Evolutionary conservation across 2,888 invertebrate genomes (phyloP).

Genomic region (Phymatocera aterrima): DNA sequence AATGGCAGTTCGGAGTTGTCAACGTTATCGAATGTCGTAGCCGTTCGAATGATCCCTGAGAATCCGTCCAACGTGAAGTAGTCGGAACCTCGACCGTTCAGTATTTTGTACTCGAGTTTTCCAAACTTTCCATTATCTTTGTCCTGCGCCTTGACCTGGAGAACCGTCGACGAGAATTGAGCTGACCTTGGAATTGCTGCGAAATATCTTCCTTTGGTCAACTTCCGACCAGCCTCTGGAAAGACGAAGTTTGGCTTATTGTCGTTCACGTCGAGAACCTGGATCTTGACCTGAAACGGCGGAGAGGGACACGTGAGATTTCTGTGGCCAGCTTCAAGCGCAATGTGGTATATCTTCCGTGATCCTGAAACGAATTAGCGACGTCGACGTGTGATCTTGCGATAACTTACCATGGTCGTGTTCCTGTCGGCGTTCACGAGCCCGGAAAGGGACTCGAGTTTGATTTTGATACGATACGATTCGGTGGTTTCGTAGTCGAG

Average conservation of each 20-base stretch:
- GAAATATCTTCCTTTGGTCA: slow-evolving; percentile 84
- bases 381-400: not conserved
- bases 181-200: slow-evolving; percentile 86
- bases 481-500: slow-evolving; percentile 88
- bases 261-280: slow-evolving; percentile 92
- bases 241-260: slow-evolving; percentile 90
- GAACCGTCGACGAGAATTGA: slow-evolving; percentile 84
- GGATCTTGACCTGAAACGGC: slow-evolving; percentile 81
- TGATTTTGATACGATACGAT: slow-evolving; percentile 85
- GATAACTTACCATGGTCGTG: slow-evolving; percentile 77
- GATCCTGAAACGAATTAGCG: not conserved
- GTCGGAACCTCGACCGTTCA: slow-evolving; percentile 77
- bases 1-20: slow-evolving; percentile 82
- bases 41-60: slow-evolving; percentile 87
- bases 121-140: slow-evolving; percentile 91
- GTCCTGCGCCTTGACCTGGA: slow-evolving; percentile 91
- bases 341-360: not conserved
- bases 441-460: slow-evolving; percentile 87
- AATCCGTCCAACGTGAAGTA: slow-evolving; percentile 85
- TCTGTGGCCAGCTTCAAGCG: not conserved
- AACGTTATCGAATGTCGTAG: slow-evolving; percentile 83
- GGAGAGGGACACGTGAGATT: not conserved
- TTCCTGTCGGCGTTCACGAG: slow-evolving; percentile 87
- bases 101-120: slow-evolving; percentile 83
- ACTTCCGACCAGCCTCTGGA: slow-evolving; percentile 78